Base-by-base conservation (phyloP, 2,113 vertebrate species). In the Dolichallabes microphthalmus region DNA sequence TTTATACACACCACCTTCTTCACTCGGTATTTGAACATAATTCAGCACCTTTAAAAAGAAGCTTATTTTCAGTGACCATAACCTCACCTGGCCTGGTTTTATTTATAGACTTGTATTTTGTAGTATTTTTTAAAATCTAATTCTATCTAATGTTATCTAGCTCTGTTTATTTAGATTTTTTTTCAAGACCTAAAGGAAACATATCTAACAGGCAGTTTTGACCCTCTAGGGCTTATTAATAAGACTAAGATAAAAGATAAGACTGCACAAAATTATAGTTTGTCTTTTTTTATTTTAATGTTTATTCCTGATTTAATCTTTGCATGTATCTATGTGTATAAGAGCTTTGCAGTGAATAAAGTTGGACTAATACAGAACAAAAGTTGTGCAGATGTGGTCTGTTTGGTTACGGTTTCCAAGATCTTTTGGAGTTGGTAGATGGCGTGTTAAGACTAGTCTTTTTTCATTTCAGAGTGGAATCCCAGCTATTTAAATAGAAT, bases 361-460 rank as follows among this genome's bases (percentile, higher is more conserved):
- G 3, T 39, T 39, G 50, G 27, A 77, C 83, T 77, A 84, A 84
- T 32, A 22, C 45, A 66, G 17, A 3, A 53, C 19, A 13, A 55
- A 85, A 79, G 30, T 14, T 30, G 27, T 53, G 57, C 17, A 63
- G 58, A 66, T 86, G 30, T 14, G 3, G 9, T 75, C 3, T 82
- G 57, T 66, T 82, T 66, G 68, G 45, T 74, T 64, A 5, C 22
- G 30, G 13, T 64, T 32, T 52, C 58, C 32, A 52, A 20, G 58
- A 58, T 22, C 39, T 74, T 81, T 52, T 17, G n/a, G 19, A 57
- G 63, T 74, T 13, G n/a, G 27, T 11, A 9, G 12, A 20, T 13
- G 12, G 30, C 78, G 35, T 74, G 84, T 80, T 64, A 12, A 64
- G 20, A 86, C 79, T 14, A 7, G 25, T 66, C 55, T 25, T 45